Conservation (phyloP, 2,113 vertebrate genomes). For the Phalacrocorax aristotelis region DNA sequence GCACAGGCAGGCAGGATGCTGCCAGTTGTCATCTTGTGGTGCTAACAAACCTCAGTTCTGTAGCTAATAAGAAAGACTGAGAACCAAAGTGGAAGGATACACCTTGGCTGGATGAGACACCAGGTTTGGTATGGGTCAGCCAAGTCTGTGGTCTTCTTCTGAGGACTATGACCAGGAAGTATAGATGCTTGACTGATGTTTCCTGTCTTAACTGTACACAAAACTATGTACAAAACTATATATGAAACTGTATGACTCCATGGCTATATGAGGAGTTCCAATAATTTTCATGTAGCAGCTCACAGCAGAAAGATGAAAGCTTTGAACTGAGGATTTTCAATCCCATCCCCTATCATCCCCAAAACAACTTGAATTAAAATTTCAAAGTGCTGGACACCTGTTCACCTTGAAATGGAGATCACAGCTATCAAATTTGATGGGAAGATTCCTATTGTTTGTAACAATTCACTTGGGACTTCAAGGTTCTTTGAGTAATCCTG, state of each 20-base stretch:
- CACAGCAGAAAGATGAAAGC: neutral
- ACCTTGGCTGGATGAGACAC: accelerated
- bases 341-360: neutral
- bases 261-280: neutral
- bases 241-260: neutral
- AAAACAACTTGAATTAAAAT: neutral
- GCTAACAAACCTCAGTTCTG: neutral
- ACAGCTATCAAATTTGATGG: neutral
- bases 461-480: neutral
- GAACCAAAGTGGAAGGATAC: neutral
- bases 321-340: neutral
- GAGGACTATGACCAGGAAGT: neutral
- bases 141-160: neutral
- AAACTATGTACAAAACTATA: neutral
- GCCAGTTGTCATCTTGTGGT: neutral
- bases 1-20: neutral
- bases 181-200: neutral
- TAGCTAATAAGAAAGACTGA: neutral
- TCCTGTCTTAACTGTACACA: neutral
- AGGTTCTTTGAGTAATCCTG: neutral
- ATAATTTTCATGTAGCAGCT: neutral
- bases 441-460: neutral
- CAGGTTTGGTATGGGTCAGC: accelerated
- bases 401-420: neutral
- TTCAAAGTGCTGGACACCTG: neutral